A percentile compares a stretch with the other conserved stretches of the same genome.
Conservation (phyloP, 2,888 invertebrate genomes). For the Erynnis tages region DNA sequence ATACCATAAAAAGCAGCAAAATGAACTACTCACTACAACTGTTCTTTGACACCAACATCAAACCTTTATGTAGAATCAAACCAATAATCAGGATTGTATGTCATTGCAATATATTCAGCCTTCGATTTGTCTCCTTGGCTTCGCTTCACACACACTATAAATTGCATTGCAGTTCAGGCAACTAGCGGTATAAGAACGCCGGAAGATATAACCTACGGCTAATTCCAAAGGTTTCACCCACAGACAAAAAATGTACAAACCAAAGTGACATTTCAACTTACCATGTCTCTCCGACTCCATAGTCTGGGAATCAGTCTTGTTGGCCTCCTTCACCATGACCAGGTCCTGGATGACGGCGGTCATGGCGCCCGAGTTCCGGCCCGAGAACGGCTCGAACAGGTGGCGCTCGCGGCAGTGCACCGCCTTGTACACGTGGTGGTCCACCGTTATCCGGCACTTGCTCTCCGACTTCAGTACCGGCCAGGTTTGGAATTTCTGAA, state of each 20-base stretch:
- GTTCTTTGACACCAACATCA: too few species aligned
- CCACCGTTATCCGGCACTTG: constrained; percentile 87
- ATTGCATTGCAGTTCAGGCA: too few species aligned
- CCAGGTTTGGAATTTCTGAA: constrained; percentile 86
- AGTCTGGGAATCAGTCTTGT: constrained; percentile 62
- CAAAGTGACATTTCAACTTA: constrained; percentile 33
- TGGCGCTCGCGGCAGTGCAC: constrained; percentile 88
- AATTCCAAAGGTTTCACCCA: too few species aligned
- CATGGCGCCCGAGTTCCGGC: constrained; percentile 86
- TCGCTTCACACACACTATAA: too few species aligned
- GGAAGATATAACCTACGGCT: too few species aligned
- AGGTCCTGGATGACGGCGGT: constrained; percentile 84
- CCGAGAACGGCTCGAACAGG: constrained; percentile 88
- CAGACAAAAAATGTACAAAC: not conserved
- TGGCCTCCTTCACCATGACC: constrained; percentile 77
- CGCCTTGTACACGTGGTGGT: constrained; percentile 87
- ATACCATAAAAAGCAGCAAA: too few species aligned
- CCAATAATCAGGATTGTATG: too few species aligned
- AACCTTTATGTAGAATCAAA: too few species aligned
- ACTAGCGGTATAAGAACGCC: too few species aligned
- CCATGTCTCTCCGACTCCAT: constrained; percentile 71
- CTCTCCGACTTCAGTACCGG: constrained; percentile 88
- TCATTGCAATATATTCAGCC: too few species aligned
- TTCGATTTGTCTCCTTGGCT: too few species aligned
- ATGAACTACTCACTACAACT: too few species aligned